Evolutionary conservation across 1,140 invertebrate species (phyloP).

Genomic region (Acromyrmex echinatior): DNA sequence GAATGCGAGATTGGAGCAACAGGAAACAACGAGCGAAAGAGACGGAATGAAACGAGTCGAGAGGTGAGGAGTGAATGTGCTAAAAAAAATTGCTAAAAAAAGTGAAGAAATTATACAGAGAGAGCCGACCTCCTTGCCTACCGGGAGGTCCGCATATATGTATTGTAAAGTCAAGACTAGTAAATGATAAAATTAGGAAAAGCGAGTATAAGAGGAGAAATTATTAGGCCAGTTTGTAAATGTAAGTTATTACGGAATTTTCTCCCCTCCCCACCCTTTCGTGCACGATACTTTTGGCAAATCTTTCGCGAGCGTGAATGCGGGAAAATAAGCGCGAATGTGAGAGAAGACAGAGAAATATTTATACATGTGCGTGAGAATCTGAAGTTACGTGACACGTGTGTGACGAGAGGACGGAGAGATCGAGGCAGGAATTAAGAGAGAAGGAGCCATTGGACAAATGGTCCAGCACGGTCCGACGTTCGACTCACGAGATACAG

Average conservation of each 20-base stretch:
- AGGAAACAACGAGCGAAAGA: constrained; percentile 56
- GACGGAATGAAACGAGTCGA: constrained; percentile 63
- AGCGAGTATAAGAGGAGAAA: constrained; percentile 74
- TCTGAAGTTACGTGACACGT: constrained; percentile 21
- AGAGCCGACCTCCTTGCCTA: constrained; percentile 86
- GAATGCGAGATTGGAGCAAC: constrained; percentile 47
- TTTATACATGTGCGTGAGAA: constrained; percentile 49
- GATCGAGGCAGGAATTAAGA: constrained; percentile 70
- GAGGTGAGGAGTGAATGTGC: constrained; percentile 75
- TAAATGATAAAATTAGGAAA: constrained; percentile 83
- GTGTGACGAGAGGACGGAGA: constrained; percentile 58
- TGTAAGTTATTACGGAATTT: constrained; percentile 81
- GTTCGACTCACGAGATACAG: constrained; percentile 72
- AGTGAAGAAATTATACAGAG: constrained; percentile 86
- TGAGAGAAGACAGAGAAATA: constrained; percentile 47
- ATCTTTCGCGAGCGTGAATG: constrained; percentile 83
- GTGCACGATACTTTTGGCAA: constrained; percentile 83
- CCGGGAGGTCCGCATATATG: constrained; percentile 86
- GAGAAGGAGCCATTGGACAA: constrained; percentile 41
- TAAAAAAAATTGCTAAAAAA: constrained; percentile 74
- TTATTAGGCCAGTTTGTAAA: constrained; percentile 86
- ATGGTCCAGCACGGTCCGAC: constrained; percentile 41
- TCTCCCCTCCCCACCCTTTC: constrained; percentile 73
- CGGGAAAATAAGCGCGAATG: constrained; percentile 70
- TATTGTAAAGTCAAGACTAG: constrained; percentile 85